Base-by-base conservation (phyloP, 1,140 invertebrate genomes). In the Battus philenor region DNA sequence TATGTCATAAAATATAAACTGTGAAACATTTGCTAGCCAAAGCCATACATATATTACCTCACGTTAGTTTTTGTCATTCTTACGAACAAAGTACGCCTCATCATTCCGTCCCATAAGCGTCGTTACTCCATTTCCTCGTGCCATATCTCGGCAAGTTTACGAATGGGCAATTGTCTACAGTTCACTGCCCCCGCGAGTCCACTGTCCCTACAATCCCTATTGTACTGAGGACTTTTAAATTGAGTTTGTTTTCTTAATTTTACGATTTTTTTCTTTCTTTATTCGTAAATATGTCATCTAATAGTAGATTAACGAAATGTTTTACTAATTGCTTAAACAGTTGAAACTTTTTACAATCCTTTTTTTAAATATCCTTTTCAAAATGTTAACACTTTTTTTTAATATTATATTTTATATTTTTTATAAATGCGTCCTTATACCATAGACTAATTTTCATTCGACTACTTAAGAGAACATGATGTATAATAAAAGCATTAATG, bases 161-260 rank as follows among this genome's bases (percentile, higher is more conserved):
- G 54, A 68, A 75, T 71, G 54, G 69, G 60, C 68, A 66, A 79
- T 76, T 68, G 63, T 66, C 44, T 45, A 30, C 50, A 47, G 56
- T 65, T 69, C 69, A 74, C 68, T 55, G 68, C 51, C 50, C 75
- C 63, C 68, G 46, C 17, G 66, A 68, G 68, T 50, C 63, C 32
- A 64, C 50, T 60, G 52, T 39, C 44, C 49, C 50, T 38, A 50
- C 46, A 38, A 57, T 56, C 49, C 32, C 43, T 15, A 46, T 44
- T 48, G 49, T 46, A 51, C 45, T 48, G 41, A 51, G 45, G 44
- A 27, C 34, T 51, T 53, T 49, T 49, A 41, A 41, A 41, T 27
- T 12, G 38, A 29, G 8, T 41, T 45, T 38, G 16, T 39, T 45
- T 38, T 45, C 26, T 45, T 45, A 45, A 41, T 32, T 32, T 41